Evolutionary conservation across 2,797 vertebrate genomes (phyloP), one percentile per base, ranked within the genome.

Genomic region (Hyperoplus lanceolatus): DNA sequence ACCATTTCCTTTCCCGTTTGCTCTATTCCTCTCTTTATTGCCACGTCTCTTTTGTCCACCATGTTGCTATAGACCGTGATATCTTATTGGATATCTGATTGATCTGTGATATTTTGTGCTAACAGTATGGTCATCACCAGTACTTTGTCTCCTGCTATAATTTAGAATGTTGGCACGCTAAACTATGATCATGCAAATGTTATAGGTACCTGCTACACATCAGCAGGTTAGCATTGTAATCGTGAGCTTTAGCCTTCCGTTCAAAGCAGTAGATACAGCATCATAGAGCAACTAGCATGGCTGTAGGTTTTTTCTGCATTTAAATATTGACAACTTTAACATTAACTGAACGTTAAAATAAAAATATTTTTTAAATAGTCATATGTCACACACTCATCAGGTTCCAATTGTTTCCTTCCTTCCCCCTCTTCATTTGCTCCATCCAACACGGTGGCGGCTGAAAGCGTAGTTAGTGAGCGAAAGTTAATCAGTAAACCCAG

Each of bases 401-500:
- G 60, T 74, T 71, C 62, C 69, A 10, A 38, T 50, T 54, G 48
- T 71, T 50, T 6, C 16, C 18, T 72, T 68, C 50, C 39, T 62
- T 58, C 48, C 69, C 50, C 74, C 66, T 53, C 53, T 1, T 6
- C 68, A 66, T 84, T 87, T 90, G 75, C 82, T 84, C 77, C 21
- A 4, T 73, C 3, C 49, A n/a, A 10, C 50, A 54, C 48, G 70
- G 56, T 71, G 46, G 48, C 70, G 56, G 51, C 70, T 67, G 61
- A 77, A 62, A 76, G 80, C 67, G 69, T 70, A 13, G 68, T 85
- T 81, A 81, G 80, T 81, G 29, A 29, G 29, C 29, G 77, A 43
- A 70, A 14, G 51, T 73, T 78, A 79, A 81, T 89, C 81, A 82
- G 69, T 72, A 71, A 81, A 87, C 79, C 81, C 85, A 76, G 69